Base-by-base conservation (phyloP, 2,113 vertebrate species). In the Aptenodytes forsteri region DNA sequence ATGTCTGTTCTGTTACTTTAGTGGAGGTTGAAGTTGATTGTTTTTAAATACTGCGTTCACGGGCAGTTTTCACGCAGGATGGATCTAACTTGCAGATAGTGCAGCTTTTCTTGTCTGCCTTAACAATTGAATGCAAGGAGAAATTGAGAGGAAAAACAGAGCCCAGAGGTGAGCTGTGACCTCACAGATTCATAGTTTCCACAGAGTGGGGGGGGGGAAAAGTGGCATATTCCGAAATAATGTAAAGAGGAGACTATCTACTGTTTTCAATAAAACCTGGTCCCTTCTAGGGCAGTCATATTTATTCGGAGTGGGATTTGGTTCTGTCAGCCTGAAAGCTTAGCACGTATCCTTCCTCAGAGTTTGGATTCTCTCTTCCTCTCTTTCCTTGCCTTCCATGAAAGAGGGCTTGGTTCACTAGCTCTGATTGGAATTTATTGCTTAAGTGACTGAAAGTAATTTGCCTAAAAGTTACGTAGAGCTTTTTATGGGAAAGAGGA, bases 161-260 rank as follows among this genome's bases (percentile, higher is more conserved):
- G 13, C 30, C 36, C 19, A 17, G 54, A 82, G 16, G 23, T 91
- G 76, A 89, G 20, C 36, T 75, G 32, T 89, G 47, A 71, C 36
- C 19, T 84, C 15, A 2, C 17, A 66, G 42, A 22, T 76, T 29
- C 47, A 40, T 72, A 17, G 25, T 32, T 73, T 78, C 17, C 32
- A 6, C 4, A 6, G 55, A 6, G 46, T 6, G 5, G 3, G 6
- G 12, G 16, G 10, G 16, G 10, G 2, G 21, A 9, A 8, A 69
- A 78, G 25, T 52, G 27, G 3, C 15, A 5, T 81, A 12, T 75
- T 91, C 20, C 44, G 32, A 59, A 84, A 42, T 44, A 22, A 50
- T 44, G 3, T 86, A 44, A 40, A 50, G 20, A 67, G 38, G 32
- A 46, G 16, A 8, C 18, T 62, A 1, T 69, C 20, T 76, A 15